Evolutionary conservation across 2,797 vertebrate genomes (phyloP).

Genomic region (Alcedo atthis): DNA sequence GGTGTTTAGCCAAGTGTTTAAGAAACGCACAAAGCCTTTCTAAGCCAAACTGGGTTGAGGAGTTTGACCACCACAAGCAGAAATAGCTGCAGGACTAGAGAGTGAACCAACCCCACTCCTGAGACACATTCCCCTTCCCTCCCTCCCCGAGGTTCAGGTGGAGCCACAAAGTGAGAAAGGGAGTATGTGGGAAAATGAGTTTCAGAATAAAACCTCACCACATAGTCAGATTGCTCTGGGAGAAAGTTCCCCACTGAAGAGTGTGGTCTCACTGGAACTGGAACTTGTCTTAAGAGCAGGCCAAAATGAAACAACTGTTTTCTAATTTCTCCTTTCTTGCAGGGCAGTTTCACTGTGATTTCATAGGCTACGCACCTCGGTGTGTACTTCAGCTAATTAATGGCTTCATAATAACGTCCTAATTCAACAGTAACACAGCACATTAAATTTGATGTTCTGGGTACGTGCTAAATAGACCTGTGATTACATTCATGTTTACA

Average conservation of each 20-base stretch:
- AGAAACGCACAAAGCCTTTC: neutral
- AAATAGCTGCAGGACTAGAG: neutral
- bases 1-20: neutral
- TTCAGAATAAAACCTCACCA: neutral
- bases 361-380: neutral
- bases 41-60: neutral
- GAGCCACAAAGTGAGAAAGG: neutral
- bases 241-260: neutral
- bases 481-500: neutral
- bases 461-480: neutral
- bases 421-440: neutral
- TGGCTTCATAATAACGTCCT: neutral
- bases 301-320: neutral
- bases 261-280: neutral
- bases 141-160: neutral
- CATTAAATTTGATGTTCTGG: neutral
- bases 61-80: neutral
- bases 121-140: neutral
- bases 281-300: neutral
- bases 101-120: neutral
- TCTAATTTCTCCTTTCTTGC: neutral
- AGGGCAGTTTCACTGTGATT: neutral
- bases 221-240: neutral
- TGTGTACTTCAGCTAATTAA: neutral
- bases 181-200: neutral